Conservation (phyloP, 2,797 vertebrate species). For the Thripadectes ignobilis region DNA sequence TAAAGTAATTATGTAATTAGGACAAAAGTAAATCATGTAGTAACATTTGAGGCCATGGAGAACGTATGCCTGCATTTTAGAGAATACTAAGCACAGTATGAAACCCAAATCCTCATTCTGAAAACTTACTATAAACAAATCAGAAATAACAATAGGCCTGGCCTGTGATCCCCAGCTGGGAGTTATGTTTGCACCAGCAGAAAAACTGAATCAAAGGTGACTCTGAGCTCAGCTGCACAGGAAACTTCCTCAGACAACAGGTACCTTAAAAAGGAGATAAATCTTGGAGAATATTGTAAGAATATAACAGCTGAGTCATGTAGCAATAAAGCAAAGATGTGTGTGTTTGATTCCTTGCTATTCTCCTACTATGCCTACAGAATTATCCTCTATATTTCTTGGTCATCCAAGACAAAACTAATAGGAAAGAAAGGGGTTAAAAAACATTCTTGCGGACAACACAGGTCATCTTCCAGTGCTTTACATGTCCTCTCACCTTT, state of each 20-base stretch:
- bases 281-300: neutral
- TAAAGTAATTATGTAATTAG: conserved; percentile 39
- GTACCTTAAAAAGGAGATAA: neutral
- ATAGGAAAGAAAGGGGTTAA: neutral
- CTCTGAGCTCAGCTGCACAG: neutral
- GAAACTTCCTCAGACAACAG: neutral
- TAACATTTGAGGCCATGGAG: neutral
- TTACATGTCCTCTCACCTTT: neutral
- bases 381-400: neutral
- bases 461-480: neutral
- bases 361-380: neutral
- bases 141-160: neutral
- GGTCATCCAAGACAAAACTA: neutral
- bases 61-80: neutral
- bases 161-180: neutral
- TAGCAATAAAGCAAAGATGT: neutral
- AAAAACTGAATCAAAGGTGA: neutral
- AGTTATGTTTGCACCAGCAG: neutral
- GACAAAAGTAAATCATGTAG: neutral
- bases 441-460: neutral
- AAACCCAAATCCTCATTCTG: neutral
- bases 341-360: neutral
- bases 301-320: neutral
- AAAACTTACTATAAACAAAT: neutral
- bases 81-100: neutral